These are phyloP conservation scores for Akabosia matsudoensis DNA, from an alignment of 1,140 invertebrate species.

Conservation along the genomic window DNA sequence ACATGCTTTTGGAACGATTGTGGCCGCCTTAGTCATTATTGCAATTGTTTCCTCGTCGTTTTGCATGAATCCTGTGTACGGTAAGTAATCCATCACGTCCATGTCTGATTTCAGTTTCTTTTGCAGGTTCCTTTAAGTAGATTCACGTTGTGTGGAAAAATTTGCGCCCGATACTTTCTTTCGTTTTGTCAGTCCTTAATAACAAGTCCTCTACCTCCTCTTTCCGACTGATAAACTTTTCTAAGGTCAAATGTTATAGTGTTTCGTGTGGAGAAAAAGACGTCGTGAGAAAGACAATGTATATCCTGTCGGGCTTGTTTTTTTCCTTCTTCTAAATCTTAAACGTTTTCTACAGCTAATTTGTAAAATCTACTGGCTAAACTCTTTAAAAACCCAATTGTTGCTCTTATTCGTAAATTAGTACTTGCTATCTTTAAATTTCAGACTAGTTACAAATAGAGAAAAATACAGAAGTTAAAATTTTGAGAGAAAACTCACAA, in stretches of 20 bases:
- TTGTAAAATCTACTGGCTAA: neutral
- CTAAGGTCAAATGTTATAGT: too few species aligned
- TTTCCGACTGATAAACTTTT: too few species aligned
- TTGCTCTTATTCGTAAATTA: too few species aligned
- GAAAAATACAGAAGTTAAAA: constrained; percentile 19
- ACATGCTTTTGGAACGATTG: constrained; percentile 41
- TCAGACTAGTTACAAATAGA: constrained; percentile 20
- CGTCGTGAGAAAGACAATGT: constrained; percentile 9
- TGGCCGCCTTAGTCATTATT: constrained; percentile 39
- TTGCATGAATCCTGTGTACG: constrained; percentile 10
- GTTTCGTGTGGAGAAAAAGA: too few species aligned
- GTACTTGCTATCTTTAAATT: neutral
- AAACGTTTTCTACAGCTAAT: neutral
- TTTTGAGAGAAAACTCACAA: constrained; percentile 23
- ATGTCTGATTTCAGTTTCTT: neutral
- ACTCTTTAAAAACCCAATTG: constrained; percentile 5
- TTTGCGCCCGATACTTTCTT: too few species aligned
- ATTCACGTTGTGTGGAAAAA: neutral
- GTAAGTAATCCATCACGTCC: constrained; percentile 10
- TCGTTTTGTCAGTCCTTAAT: too few species aligned
- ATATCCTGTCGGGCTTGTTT: neutral
- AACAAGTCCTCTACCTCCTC: neutral
- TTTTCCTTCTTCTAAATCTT: neutral
- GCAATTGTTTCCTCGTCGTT: constrained; percentile 28
- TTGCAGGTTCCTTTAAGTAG: too few species aligned